Evolutionary conservation across 2,797 vertebrate genomes (phyloP).

Genomic region (Coendou prehensilis): DNA sequence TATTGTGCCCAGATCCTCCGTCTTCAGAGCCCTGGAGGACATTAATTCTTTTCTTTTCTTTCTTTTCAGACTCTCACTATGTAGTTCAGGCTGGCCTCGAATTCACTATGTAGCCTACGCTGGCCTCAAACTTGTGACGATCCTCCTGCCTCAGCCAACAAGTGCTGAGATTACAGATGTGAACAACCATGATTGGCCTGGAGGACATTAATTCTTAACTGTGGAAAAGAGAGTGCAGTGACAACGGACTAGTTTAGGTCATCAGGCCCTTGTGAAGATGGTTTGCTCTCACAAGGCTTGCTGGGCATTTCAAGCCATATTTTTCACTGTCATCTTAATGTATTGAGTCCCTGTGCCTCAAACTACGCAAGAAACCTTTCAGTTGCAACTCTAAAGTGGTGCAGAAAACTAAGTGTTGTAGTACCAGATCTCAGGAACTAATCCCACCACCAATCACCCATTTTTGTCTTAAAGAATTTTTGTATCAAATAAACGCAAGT

Average conservation of each 20-base stretch:
- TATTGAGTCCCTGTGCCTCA: background rate
- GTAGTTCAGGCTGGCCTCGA: background rate
- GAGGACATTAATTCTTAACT: background rate
- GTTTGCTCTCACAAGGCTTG: background rate
- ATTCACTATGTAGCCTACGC: background rate
- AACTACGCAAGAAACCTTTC: background rate
- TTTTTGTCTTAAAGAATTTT: background rate
- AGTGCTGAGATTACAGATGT: too few species aligned
- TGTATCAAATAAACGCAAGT: slow-evolving; percentile 62
- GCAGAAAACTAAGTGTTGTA: background rate
- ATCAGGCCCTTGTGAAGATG: background rate
- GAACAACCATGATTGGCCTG: background rate
- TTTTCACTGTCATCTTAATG: slow-evolving; percentile 21
- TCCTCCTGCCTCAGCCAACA: background rate
- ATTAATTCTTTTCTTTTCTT: background rate
- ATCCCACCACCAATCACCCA: background rate
- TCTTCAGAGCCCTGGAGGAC: background rate
- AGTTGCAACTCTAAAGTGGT: background rate
- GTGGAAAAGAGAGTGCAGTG: background rate
- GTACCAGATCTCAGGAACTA: background rate
- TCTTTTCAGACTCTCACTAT: background rate
- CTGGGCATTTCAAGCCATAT: background rate
- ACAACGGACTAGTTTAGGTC: background rate
- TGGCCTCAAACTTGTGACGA: background rate
- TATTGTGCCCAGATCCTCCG: background rate